These are phyloP conservation scores for Campodea augens DNA, from an alignment of 1,140 invertebrate species.

Conservation along the genomic window DNA sequence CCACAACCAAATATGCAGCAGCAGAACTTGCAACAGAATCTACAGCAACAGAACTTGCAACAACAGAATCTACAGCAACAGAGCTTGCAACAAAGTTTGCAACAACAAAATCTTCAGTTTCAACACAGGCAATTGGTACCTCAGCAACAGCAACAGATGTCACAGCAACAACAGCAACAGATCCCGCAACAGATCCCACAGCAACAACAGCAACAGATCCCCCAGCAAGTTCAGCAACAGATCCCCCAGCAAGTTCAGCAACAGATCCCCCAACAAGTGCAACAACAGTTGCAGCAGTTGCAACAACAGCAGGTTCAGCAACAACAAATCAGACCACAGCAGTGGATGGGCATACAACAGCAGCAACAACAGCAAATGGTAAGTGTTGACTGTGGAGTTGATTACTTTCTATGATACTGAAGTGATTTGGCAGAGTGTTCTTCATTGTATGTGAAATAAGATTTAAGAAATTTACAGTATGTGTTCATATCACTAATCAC, in stretches of 20 bases:
- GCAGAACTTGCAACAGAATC: conserved; percentile 20
- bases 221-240: conserved; percentile 12
- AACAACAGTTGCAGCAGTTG: conserved; percentile 7
- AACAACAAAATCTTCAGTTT: conserved; percentile 25
- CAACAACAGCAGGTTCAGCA: conserved; percentile 12
- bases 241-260: conserved; percentile 9
- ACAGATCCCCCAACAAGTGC: conserved; percentile 4
- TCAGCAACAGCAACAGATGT: conserved; percentile 26
- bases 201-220: conserved; percentile 16
- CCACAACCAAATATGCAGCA: conserved; percentile 20
- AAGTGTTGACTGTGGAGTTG: too few relatives aligned
- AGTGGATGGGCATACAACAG: conserved; percentile 5
- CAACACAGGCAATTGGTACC: conserved; percentile 29
- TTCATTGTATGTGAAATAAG: too few relatives aligned
- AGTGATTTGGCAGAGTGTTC: too few relatives aligned
- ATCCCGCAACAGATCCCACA: conserved; percentile 13
- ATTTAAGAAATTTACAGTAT: too few relatives aligned
- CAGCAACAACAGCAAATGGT: conserved; percentile 10
- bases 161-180: conserved; percentile 12
- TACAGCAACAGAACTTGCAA: conserved; percentile 25
- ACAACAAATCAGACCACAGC: conserved; percentile 3
- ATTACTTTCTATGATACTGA: too few relatives aligned
- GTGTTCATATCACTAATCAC: too few relatives aligned
- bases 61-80: conserved; percentile 28
- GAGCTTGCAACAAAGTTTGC: conserved; percentile 26